Percentiles rank a stretch among this genome's conserved stretches.
These are phyloP conservation scores for Chromoteleia sp. DNA, from an alignment of 2,888 invertebrate species.

Conservation along the genomic window DNA sequence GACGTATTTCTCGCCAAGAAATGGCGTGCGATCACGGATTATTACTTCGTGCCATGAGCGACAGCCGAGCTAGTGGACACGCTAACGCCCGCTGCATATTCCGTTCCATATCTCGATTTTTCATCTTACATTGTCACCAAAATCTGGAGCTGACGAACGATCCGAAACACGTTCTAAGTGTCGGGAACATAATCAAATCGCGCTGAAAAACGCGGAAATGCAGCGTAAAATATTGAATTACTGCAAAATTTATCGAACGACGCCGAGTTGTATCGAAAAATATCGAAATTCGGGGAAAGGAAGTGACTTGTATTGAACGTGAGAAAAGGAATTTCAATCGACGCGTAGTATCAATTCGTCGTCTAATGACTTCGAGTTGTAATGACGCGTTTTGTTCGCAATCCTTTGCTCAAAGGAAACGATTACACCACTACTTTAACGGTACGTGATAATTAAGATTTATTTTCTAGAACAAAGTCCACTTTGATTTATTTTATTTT, in stretches of 20 bases:
- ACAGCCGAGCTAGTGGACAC: slow-evolving; percentile 56
- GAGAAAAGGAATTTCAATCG: slow-evolving; percentile 12
- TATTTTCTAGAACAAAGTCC: neutral
- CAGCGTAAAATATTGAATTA: slow-evolving; percentile 51
- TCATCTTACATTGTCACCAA: slow-evolving; percentile 68
- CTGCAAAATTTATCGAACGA: slow-evolving; percentile 47
- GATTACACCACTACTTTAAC: slow-evolving; percentile 18
- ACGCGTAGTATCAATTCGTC: neutral
- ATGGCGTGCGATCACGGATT: slow-evolving; percentile 50
- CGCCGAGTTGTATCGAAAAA: slow-evolving; percentile 23
- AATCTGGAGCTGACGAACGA: slow-evolving; percentile 64
- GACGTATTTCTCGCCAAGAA: slow-evolving; percentile 55
- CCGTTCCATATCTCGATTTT: slow-evolving; percentile 63
- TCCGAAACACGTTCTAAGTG: slow-evolving; percentile 49
- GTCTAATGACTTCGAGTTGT: slow-evolving; percentile 24
- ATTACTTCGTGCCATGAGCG: slow-evolving; percentile 51
- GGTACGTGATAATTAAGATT: slow-evolving; percentile 4
- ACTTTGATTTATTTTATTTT: too few relatives aligned
- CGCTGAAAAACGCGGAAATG: slow-evolving; percentile 54
- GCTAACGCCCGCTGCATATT: slow-evolving; percentile 55
- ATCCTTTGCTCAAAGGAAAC: slow-evolving; percentile 5
- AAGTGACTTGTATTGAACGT: slow-evolving; percentile 12
- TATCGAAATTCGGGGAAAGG: slow-evolving; percentile 25
- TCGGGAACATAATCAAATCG: slow-evolving; percentile 47
- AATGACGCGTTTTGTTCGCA: neutral